Evolutionary conservation across 2,797 vertebrate species (phyloP), one percentile per base, ranked within the genome.

Genomic region (Epinephelus awoara): DNA sequence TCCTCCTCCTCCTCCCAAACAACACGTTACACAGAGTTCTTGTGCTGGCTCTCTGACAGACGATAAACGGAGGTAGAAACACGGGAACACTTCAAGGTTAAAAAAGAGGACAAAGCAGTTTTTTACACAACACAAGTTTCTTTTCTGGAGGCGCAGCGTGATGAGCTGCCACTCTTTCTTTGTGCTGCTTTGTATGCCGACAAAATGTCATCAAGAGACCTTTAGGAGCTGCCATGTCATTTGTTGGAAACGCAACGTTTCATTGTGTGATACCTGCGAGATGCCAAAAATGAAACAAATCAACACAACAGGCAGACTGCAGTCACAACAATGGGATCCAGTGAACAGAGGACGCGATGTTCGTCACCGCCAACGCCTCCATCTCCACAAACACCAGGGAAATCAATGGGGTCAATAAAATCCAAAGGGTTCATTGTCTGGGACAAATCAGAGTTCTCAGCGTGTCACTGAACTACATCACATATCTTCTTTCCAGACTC

Each of bases 121-220:
- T 51, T 66, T 40, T n/a, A 67, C 27, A 68, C 62, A 58, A n/a
- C 49, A 47, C 4, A 57, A 40, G 12, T 42, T 18, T 8, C 42
- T 40, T 10, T 21, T 49, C 11, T 34, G 44, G 49, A 21, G 6
- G 19, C 29, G 18, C 65, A 42, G 18, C 15, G 3, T 25, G 21
- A 72, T 61, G 54, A 56, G 58, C 69, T 59, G 68, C n/a, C 54
- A 57, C 8, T 54, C 23, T 23, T 27, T 34, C 34, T 62, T 40
- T 47, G 44, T 49, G 25, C 34, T 12, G 49, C 68, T 46, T 50
- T 73, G 51, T 61, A 15, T 19, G 14, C 58, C 11, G 67, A 23
- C 51, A 65, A 71, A 77, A 77, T 74, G 69, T 70, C 79, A 76
- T 21, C 40, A 15, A 46, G 51, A 64, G 65, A 82, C 68, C 67